Percentiles rank a stretch among this genome's conserved stretches.
phyloP scores from a whole-genome alignment of 2,888 invertebrate species.

The Xestia sexstrigata region DNA sequence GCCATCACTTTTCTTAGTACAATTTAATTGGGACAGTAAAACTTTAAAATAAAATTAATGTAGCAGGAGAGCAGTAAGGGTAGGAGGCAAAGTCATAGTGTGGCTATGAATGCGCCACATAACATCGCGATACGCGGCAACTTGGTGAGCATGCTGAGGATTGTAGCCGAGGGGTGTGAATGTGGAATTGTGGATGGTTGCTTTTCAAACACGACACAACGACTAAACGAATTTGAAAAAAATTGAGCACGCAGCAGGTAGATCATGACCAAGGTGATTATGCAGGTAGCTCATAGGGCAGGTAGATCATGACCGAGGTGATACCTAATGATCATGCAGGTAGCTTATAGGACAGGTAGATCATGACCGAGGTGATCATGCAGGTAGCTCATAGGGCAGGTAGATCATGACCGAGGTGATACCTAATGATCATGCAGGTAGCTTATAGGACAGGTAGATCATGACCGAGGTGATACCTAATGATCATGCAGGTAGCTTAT shows the following conservation, averaged over 20 bases:
- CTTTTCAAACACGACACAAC: not conserved
- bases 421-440: not conserved
- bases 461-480: too few species aligned
- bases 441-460: not conserved
- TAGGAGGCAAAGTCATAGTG: not conserved
- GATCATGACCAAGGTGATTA: not conserved
- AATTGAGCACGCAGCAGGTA: not conserved
- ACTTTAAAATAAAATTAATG: not conserved
- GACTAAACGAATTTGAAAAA: not conserved
- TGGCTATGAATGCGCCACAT: not conserved
- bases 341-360: not conserved
- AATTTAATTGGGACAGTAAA: too few species aligned
- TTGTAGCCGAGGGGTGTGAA: not conserved
- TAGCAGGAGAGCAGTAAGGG: not conserved
- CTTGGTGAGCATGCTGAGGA: not conserved
- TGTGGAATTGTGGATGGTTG: not conserved
- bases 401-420: not conserved
- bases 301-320: not conserved
- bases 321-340: not conserved
- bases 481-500: too few species aligned
- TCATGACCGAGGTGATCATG: not conserved
- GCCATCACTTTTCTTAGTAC: too few species aligned
- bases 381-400: too few species aligned
- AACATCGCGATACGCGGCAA: not conserved
- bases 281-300: not conserved